Evolutionary conservation across 2,113 vertebrate genomes (phyloP).

Genomic region (Vidua macroura): DNA sequence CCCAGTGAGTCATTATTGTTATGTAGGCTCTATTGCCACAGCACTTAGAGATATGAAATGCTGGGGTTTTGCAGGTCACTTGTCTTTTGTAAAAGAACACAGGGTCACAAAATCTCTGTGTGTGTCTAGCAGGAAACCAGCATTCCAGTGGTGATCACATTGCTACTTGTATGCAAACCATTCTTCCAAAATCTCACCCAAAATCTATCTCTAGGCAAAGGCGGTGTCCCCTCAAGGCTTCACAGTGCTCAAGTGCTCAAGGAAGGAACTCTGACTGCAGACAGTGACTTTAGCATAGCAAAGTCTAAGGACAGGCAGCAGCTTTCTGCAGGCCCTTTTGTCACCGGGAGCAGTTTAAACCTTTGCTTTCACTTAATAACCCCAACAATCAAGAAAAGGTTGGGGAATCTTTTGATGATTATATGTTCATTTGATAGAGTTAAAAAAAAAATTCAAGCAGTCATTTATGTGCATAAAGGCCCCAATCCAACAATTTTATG

Average conservation of each 20-base stretch:
- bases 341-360: neutral
- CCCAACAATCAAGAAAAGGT: neutral
- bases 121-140: neutral
- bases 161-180: neutral
- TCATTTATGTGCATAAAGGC: too few species aligned
- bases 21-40: constrained; percentile 7
- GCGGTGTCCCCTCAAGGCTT: neutral
- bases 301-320: neutral
- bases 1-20: constrained; percentile 1
- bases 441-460: too few species aligned
- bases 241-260: neutral
- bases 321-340: neutral
- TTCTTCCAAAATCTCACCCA: constrained; percentile 24
- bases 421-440: neutral
- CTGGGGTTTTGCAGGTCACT: constrained; percentile 14
- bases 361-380: neutral
- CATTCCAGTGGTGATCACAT: neutral
- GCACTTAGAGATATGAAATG: neutral
- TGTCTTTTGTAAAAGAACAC: constrained; percentile 3
- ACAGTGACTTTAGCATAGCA: neutral
- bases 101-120: neutral
- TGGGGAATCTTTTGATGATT: neutral
- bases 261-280: neutral
- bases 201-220: constrained; percentile 6
- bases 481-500: too few species aligned